phyloP scores from a whole-genome alignment of 1,140 invertebrate species.

The Dryas iulia region DNA sequence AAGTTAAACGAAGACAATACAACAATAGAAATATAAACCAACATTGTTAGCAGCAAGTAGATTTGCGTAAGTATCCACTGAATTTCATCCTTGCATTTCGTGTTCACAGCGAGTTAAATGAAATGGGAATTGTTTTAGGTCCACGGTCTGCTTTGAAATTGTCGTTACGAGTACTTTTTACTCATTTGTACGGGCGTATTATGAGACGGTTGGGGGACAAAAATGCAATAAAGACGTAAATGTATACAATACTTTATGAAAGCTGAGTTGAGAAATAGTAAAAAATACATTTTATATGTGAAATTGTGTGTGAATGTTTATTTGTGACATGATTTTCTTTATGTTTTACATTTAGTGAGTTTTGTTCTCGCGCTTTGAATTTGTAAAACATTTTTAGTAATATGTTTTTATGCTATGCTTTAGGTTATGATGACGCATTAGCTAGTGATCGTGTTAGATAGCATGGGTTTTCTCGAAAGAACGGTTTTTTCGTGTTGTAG shows the following conservation, averaged over 20 bases:
- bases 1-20: too few relatives aligned
- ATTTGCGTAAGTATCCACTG: neutral
- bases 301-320: neutral
- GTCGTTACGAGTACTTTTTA: neutral
- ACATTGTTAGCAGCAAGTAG: neutral
- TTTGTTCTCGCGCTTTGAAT: too few relatives aligned
- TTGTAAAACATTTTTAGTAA: too few relatives aligned
- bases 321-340: neutral
- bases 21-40: neutral
- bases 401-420: too few relatives aligned
- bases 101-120: conserved; percentile 3
- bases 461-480: too few relatives aligned
- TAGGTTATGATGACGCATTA: too few relatives aligned
- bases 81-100: neutral
- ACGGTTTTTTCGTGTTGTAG: too few relatives aligned
- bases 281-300: neutral
- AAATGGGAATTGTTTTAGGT: conserved; percentile 3
- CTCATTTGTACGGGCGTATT: neutral
- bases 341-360: too few relatives aligned
- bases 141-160: neutral
- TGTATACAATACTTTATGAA: neutral
- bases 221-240: neutral
- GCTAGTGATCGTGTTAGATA: too few relatives aligned
- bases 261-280: neutral
- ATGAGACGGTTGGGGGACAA: neutral